A percentile compares a stretch with the other conserved stretches of the same genome.
These are phyloP conservation scores for Tetranychus urticae DNA, from an alignment of 1,140 invertebrate species.

Conservation along the genomic window DNA sequence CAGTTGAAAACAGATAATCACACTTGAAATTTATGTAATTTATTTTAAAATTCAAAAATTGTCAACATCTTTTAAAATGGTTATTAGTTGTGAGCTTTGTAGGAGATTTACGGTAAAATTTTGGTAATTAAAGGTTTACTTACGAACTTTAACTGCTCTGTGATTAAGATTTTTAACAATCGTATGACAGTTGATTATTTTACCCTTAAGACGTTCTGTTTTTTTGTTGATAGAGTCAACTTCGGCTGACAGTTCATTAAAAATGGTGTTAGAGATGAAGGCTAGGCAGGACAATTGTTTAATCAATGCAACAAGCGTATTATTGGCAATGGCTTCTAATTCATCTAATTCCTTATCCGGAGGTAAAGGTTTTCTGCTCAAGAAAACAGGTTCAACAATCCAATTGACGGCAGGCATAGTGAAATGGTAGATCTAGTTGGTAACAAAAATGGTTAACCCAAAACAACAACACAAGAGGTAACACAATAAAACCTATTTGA, in stretches of 20 bases:
- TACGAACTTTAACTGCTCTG: constrained; percentile 8
- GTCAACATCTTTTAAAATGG: no score
- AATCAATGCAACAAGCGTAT: neutral
- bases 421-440: no score
- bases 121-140: neutral
- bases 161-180: constrained; percentile 6
- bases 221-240: constrained; percentile 1
- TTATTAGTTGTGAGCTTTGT: no score
- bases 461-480: no score
- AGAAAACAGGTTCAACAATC: constrained; percentile 12
- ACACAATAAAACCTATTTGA: no score
- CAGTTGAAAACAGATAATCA: no score
- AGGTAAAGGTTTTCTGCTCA: constrained; percentile 9
- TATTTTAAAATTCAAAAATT: no score
- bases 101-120: no score
- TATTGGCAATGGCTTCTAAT: constrained; percentile 6
- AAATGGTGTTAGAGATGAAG: constrained; percentile 1
- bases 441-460: no score
- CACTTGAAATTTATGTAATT: no score
- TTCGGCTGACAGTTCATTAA: constrained; percentile 2
- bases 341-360: constrained; percentile 8
- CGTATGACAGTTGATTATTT: neutral
- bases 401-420: constrained; percentile 13
- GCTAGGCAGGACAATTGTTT: constrained; percentile 2
- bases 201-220: constrained; percentile 3